Evolutionary conservation across 1,140 invertebrate genomes (phyloP).

Genomic region (Eriocheir sinensis): DNA sequence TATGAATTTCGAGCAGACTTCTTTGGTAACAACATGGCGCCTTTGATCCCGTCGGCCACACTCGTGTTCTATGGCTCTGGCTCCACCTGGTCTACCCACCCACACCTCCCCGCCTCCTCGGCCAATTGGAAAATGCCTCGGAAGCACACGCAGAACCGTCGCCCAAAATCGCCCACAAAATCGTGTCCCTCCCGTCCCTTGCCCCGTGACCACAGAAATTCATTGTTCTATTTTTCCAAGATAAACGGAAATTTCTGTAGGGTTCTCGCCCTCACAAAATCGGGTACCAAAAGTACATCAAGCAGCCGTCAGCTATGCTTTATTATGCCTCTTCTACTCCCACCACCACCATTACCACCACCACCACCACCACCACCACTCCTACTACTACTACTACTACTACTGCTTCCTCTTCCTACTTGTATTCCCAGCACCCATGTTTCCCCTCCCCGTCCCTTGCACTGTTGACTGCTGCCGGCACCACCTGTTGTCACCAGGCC

Average conservation of each 20-base stretch:
- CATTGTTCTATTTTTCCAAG: too few relatives aligned
- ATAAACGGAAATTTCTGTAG: too few relatives aligned
- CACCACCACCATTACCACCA: constrained; percentile 27
- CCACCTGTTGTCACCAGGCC: too few relatives aligned
- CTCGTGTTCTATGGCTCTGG: too few relatives aligned
- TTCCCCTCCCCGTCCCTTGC: not conserved
- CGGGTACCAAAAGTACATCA: not conserved
- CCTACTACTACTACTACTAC: constrained; percentile 23
- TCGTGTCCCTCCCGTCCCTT: not conserved
- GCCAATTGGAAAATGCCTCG: not conserved
- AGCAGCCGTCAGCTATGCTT: constrained; percentile 47
- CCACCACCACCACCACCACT: constrained; percentile 7
- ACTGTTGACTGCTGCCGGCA: not conserved
- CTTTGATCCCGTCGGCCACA: too few relatives aligned
- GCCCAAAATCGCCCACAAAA: not conserved
- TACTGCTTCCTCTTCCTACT: not conserved
- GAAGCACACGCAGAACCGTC: not conserved
- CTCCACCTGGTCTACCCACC: not conserved
- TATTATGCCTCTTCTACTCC: not conserved
- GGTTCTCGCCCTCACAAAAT: too few relatives aligned
- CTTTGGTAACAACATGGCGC: too few relatives aligned
- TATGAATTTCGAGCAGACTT: too few relatives aligned
- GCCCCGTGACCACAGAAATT: too few relatives aligned
- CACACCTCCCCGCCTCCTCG: not conserved
- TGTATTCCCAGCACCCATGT: not conserved